Percentiles rank a stretch among this genome's conserved stretches.
Evolutionary conservation across 2,888 invertebrate genomes (phyloP).

Genomic region (Calameuta idolon): DNA sequence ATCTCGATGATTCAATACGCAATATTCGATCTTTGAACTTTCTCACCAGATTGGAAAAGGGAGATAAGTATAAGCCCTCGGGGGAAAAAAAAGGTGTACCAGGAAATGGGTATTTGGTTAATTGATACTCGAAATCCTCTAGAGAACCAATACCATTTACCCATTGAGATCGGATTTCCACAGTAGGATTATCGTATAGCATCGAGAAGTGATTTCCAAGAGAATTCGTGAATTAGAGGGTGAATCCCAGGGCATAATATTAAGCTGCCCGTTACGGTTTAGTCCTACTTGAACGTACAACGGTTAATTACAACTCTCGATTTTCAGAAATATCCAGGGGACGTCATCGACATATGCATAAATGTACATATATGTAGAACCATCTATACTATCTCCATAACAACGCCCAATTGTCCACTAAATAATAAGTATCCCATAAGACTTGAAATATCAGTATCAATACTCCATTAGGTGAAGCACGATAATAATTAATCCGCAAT

Average conservation of each 20-base stretch:
- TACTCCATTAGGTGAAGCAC: too few species aligned
- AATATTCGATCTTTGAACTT: not conserved
- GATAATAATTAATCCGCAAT: too few species aligned
- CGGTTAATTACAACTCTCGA: not conserved
- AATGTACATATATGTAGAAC: too few species aligned
- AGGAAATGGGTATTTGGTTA: not conserved
- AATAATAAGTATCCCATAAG: too few species aligned
- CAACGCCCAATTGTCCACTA: too few species aligned
- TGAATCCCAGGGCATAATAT: not conserved
- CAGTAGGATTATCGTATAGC: not conserved
- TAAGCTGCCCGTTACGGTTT: not conserved
- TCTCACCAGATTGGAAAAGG: not conserved
- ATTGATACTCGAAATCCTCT: not conserved
- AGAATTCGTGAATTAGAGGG: not conserved
- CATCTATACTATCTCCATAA: too few species aligned
- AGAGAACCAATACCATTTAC: not conserved
- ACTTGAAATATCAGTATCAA: too few species aligned
- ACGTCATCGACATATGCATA: not conserved
- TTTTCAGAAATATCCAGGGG: not conserved
- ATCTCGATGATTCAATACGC: not conserved
- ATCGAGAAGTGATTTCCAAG: not conserved
- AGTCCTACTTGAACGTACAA: not conserved
- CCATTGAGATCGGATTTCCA: not conserved
- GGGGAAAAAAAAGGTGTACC: not conserved
- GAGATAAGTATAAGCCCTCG: not conserved